Evolutionary conservation across 2,113 vertebrate genomes (phyloP), one percentile per base, ranked within the genome.

Genomic region (Brevimyrus niger): DNA sequence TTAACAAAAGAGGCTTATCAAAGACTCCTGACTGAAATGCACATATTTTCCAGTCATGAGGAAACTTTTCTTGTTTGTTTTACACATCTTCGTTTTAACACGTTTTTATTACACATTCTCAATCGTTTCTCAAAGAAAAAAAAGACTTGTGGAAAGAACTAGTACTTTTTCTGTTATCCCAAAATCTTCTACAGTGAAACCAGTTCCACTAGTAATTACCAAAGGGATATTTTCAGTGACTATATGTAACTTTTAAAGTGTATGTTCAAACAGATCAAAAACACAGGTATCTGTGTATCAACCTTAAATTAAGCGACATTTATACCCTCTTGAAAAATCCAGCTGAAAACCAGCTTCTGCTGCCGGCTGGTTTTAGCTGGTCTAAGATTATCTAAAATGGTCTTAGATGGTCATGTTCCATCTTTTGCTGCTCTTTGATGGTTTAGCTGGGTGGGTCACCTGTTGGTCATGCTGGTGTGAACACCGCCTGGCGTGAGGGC

Each of bases 41-140:
- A 19, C 17, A 42, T 83, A 44, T 27, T 9, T 83, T 55, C 42
- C 31, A 38, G 84, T n/a, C 85, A 51, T 19, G 4, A 73, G 15
- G 23, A 87, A 42, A 27, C 35, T 31, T 17, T 44, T 10, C 51
- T 47, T 73, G 42, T 88, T 42, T 47, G 11, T 31, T 85, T 50
- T 17, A 17, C 69, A 42, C 17, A 69, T 48, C 46, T 84, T 53
- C 44, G 55, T 90, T 88, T 88, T 80, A 85, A 23, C 31, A 61
- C 51, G 85, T 89, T 88, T 82, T 89, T 85, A 85, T 89, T 90
- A 84, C 88, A 90, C 88, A 91, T 86, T 90, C 69, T 90, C 90
- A 91, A 89, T 90, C 89, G 76, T 89, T 48, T 89, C 44, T n/a
- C 88, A 47, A 47, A 47, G 46, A 89, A 89, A 65, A 87, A 87